A percentile compares a stretch with the other conserved stretches of the same genome.
Conservation (phyloP, 2,888 invertebrate genomes). For the Thalpophila matura region DNA sequence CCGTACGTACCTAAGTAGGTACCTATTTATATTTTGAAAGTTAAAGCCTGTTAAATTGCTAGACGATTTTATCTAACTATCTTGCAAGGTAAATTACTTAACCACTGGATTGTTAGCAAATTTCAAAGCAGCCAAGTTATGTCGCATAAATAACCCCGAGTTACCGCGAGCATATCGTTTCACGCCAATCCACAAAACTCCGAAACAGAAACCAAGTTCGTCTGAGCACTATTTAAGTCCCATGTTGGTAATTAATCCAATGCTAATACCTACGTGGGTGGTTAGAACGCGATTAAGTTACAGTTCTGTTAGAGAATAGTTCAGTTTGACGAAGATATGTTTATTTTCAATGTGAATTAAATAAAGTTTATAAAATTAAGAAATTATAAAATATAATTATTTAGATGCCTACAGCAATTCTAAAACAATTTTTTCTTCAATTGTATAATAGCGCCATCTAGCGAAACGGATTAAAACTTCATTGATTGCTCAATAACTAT, state of each 20-base stretch:
- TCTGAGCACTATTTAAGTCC: constrained; percentile 43
- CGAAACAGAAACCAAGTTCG: constrained; percentile 50
- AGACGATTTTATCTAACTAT: constrained; percentile 27
- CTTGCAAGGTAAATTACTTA: constrained; percentile 44
- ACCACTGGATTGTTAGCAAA: constrained; percentile 24
- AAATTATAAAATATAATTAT: not conserved
- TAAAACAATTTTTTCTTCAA: too few species aligned
- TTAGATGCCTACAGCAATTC: too few species aligned
- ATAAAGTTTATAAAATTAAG: not conserved
- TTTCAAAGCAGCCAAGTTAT: constrained; percentile 34
- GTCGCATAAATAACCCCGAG: constrained; percentile 40
- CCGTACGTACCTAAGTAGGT: not conserved
- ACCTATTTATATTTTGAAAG: constrained; percentile 14
- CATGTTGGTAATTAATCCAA: constrained; percentile 50
- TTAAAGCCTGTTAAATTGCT: constrained; percentile 2
- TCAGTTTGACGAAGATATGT: constrained; percentile 6
- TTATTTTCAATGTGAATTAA: not conserved
- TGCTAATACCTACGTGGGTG: constrained; percentile 39
- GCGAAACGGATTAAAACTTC: not conserved
- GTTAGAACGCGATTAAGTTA: constrained; percentile 45
- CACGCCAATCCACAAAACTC: constrained; percentile 42
- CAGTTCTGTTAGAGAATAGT: constrained; percentile 16
- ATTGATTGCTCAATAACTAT: too few species aligned
- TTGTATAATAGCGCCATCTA: constrained; percentile 59
- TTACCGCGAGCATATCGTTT: constrained; percentile 30